Evolutionary conservation across 2,113 vertebrate genomes (phyloP).

Genomic region (Halcyon malimbica): DNA sequence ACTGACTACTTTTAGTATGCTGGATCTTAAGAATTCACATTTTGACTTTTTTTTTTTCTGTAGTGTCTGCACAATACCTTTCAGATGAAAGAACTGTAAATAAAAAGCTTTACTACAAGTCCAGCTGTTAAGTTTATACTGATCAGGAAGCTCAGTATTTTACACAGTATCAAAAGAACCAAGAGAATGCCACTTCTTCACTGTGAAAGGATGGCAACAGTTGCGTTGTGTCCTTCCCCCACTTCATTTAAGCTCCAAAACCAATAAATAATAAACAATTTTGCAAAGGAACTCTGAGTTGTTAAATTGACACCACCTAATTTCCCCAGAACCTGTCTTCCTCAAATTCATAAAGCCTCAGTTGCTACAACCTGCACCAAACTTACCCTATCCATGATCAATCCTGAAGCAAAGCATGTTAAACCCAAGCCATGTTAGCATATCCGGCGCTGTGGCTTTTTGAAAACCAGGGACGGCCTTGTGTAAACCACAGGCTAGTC

Average conservation of each 20-base stretch:
- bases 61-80: background rate
- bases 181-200: background rate
- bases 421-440: background rate
- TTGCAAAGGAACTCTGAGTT: background rate
- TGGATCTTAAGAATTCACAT: background rate
- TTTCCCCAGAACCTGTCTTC: background rate
- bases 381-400: background rate
- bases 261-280: background rate
- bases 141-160: background rate
- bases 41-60: background rate
- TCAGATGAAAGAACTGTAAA: background rate
- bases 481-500: conserved; percentile 13
- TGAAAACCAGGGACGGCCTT: background rate
- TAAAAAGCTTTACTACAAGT: background rate
- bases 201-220: background rate
- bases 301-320: background rate
- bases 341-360: background rate
- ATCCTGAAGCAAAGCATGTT: background rate
- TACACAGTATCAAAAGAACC: background rate
- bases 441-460: background rate
- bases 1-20: background rate
- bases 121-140: background rate
- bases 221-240: background rate
- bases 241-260: background rate
- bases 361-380: background rate